A percentile compares a stretch with the other conserved stretches of the same genome.
Evolutionary conservation across 2,113 vertebrate species (phyloP).

Genomic region (Gobio gobio): DNA sequence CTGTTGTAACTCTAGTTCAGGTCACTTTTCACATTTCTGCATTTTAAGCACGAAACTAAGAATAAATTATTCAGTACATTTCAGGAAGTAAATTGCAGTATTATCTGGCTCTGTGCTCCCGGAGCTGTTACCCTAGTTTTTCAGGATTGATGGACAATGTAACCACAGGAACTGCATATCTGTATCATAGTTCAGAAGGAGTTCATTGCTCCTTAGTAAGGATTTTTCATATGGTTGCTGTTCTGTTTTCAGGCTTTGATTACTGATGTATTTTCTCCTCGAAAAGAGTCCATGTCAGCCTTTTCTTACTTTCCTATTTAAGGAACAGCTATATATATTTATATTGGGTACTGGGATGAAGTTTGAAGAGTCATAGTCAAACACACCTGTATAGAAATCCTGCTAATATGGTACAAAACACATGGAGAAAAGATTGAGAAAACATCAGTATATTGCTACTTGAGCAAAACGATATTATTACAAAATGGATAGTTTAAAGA

Average conservation of each 20-base stretch:
- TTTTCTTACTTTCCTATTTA: conserved; percentile 7
- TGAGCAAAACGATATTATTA: background rate
- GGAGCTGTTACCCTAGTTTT: background rate
- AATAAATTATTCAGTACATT: background rate
- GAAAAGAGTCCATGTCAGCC: conserved; percentile 2
- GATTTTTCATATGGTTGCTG: background rate
- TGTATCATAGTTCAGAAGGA: background rate
- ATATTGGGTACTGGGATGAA: background rate
- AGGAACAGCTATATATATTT: background rate
- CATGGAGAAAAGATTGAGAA: background rate
- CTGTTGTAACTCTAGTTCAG: background rate
- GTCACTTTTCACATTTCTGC: background rate
- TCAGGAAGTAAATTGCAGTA: background rate
- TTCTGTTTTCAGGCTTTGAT: conserved; percentile 7
- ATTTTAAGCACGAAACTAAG: background rate
- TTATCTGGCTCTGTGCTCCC: background rate
- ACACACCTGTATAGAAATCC: background rate
- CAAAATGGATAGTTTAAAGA: background rate
- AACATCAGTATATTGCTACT: background rate
- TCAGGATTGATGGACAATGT: background rate
- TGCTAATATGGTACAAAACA: background rate
- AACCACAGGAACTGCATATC: background rate
- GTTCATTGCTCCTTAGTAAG: background rate
- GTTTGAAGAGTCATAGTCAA: background rate
- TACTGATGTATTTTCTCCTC: background rate